Conservation (phyloP, 2,888 invertebrate species). For the Meteorus colon region DNA sequence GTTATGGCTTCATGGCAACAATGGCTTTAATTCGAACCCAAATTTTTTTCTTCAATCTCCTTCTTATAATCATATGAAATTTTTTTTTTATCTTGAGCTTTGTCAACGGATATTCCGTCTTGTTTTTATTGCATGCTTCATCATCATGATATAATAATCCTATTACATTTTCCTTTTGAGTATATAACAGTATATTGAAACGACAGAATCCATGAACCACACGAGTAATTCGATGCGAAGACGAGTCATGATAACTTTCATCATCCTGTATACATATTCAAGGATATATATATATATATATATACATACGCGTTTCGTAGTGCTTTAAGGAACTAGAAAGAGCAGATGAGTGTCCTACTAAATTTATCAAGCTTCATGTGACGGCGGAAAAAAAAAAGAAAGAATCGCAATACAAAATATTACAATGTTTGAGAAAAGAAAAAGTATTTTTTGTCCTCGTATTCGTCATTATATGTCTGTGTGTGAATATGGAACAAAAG, state of each 20-base stretch:
- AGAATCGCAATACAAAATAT: not conserved
- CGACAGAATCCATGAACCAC: constrained; percentile 33
- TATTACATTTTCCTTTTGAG: constrained; percentile 21
- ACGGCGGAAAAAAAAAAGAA: not conserved
- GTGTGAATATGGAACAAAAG: not conserved
- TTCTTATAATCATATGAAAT: not conserved
- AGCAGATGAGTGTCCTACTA: not conserved
- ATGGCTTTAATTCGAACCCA: not conserved
- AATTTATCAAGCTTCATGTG: not conserved
- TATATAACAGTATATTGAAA: constrained; percentile 24
- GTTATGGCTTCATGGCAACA: not conserved
- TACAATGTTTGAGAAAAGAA: not conserved
- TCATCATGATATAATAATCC: constrained; percentile 23
- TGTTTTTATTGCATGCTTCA: constrained; percentile 7
- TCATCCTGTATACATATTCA: not conserved
- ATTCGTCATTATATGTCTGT: not conserved
- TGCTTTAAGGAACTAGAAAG: not conserved
- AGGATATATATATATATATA: constrained; percentile 6
- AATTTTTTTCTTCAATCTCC: not conserved
- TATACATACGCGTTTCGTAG: not conserved
- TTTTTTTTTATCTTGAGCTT: constrained; percentile 3
- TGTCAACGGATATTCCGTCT: constrained; percentile 1
- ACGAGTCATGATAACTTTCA: constrained; percentile 20
- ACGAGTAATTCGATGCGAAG: constrained; percentile 16
- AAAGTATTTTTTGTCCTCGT: not conserved